These are phyloP conservation scores for Etia nguti DNA, from an alignment of 2,113 vertebrate genomes.

Conservation along the genomic window DNA sequence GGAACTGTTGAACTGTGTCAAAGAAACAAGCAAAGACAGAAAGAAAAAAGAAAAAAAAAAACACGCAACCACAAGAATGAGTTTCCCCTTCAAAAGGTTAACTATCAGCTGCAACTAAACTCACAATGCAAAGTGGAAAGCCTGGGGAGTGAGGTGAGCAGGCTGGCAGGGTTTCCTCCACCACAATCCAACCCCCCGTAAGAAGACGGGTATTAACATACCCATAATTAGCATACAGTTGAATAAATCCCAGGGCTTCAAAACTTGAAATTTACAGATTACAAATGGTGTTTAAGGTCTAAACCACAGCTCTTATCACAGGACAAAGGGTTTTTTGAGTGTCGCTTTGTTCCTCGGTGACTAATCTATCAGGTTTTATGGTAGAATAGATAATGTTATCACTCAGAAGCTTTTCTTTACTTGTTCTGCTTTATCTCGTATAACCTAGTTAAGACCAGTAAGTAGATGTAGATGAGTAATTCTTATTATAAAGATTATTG, in stretches of 20 bases:
- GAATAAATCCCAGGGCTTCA: slow-evolving; percentile 25
- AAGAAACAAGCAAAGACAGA: background rate
- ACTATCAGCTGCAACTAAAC: background rate
- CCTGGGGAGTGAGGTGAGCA: background rate
- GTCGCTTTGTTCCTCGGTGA: slow-evolving; percentile 59
- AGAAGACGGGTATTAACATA: slow-evolving; percentile 7
- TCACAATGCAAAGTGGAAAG: background rate
- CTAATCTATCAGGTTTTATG: slow-evolving; percentile 68
- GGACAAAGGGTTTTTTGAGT: slow-evolving; percentile 30
- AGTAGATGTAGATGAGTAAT: background rate
- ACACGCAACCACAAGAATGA: background rate
- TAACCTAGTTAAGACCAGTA: slow-evolving; percentile 9
- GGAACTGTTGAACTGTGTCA: background rate
- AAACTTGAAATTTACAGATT: slow-evolving; percentile 39
- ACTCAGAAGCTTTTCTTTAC: slow-evolving; percentile 38
- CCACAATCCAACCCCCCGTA: background rate
- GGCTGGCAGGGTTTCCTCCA: background rate
- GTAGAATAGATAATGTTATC: slow-evolving; percentile 61
- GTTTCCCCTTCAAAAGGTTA: background rate
- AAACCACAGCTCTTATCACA: slow-evolving; percentile 41
- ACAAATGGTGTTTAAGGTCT: slow-evolving; percentile 41
- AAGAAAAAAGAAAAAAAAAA: background rate
- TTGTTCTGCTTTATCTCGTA: slow-evolving; percentile 28
- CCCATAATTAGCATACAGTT: slow-evolving; percentile 57
- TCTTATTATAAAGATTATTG: background rate